Evolutionary conservation across 2,888 invertebrate species (phyloP).

Genomic region (Atethmia centrago): DNA sequence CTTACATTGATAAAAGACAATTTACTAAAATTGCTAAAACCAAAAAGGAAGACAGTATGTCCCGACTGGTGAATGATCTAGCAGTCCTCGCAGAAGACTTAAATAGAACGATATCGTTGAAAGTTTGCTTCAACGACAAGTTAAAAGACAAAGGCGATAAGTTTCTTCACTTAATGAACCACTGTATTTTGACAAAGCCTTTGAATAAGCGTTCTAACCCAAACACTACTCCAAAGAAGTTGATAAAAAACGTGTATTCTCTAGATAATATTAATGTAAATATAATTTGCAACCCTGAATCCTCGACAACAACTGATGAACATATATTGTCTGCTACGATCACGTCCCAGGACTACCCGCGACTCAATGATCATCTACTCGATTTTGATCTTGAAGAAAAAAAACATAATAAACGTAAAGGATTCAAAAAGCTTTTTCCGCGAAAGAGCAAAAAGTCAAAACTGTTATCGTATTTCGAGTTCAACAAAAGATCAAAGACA

Average conservation of each 20-base stretch:
- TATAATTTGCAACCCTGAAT: constrained; percentile 77
- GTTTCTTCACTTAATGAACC: constrained; percentile 62
- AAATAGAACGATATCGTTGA: constrained; percentile 61
- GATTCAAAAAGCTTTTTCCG: constrained; percentile 66
- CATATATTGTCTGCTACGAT: neutral
- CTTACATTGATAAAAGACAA: constrained; percentile 76
- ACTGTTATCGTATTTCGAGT: constrained; percentile 57
- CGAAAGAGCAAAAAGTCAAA: constrained; percentile 63
- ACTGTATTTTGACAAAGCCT: constrained; percentile 62
- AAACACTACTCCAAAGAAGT: constrained; percentile 38
- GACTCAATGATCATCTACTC: constrained; percentile 3
- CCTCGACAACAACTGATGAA: constrained; percentile 10
- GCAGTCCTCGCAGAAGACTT: constrained; percentile 67
- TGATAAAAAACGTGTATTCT: constrained; percentile 74
- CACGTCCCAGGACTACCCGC: neutral
- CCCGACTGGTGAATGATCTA: constrained; percentile 59
- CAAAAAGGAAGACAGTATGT: constrained; percentile 46
- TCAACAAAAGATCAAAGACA: constrained; percentile 52
- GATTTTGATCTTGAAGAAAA: constrained; percentile 33
- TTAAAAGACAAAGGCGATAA: constrained; percentile 65
- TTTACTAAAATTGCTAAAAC: constrained; percentile 38
- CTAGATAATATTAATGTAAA: constrained; percentile 82
- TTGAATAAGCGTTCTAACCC: constrained; percentile 55
- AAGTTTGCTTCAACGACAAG: constrained; percentile 62
- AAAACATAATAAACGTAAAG: constrained; percentile 54